Base-by-base conservation (phyloP, 53 echinoderm and acorn worm species). In the Holothuria leucospilota region DNA sequence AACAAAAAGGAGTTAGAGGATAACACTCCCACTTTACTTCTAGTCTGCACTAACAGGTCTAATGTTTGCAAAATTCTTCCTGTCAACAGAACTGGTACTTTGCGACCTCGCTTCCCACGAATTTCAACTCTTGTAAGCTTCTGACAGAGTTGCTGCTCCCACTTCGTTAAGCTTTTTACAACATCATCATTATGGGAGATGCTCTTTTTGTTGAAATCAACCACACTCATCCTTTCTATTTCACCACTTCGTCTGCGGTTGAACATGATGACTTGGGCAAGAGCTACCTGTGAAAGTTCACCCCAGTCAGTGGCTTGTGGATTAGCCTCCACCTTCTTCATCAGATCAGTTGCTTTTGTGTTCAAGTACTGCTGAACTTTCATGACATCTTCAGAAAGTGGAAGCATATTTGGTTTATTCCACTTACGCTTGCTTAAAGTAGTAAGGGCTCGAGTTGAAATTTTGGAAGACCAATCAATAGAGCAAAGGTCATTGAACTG, bases 41-140 rank as follows among this genome's bases (percentile, higher is more conserved):
- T 51, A 20, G 78, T 78, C 16, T 23, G 24, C 24, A 34, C 5
- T 15, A 82, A 29, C 66, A 62, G 63, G 51, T 63, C 29, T 25
- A 78, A 13, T 29, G 16, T 53, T 6, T n/a, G 28, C 21, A 52
- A 29, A 18, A 51, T n/a, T 20, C 25, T 62, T 38, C 62, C 72
- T 4, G 71, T 84, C 77, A 91, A 51, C 15, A 91, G 49, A 28
- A 91, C 75, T 23, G 88, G 92, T 20, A 91, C 89, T 60, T 80
- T 86, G n/a, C 92, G 40, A 38, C 89, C 92, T 20, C 92, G 69
- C 29, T 92, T 92, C 13, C 92, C 89, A 21, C 86, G 78, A 5
- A 86, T 85, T 66, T 89, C 85, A 13, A 92, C 68, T 15, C 83
- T 29, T 21, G 42, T 46, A 58, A 92, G 69, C 58, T 72, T 71